Conservation (phyloP, 2,888 invertebrate species). For the Drosophila subquinaria region DNA sequence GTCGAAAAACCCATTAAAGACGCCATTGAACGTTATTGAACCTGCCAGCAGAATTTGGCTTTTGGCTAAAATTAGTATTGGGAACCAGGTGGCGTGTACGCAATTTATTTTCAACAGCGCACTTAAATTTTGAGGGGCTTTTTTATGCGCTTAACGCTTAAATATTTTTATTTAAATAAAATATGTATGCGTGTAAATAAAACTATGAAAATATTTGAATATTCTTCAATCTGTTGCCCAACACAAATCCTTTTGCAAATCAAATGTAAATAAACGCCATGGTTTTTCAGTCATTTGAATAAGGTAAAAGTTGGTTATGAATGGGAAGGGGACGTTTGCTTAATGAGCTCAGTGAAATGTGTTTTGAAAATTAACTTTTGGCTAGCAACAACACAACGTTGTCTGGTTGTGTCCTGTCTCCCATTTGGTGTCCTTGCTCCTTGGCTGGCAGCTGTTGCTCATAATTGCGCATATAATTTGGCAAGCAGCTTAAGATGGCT, state of each 20-base stretch:
- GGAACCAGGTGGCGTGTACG: slow-evolving; percentile 42
- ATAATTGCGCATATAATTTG: slow-evolving; percentile 69
- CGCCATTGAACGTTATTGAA: slow-evolving; percentile 56
- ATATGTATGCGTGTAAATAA: not conserved
- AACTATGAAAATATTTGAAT: slow-evolving; percentile 16
- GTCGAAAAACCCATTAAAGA: slow-evolving; percentile 56
- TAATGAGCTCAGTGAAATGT: slow-evolving; percentile 75
- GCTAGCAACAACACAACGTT: slow-evolving; percentile 32
- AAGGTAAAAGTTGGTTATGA: slow-evolving; percentile 29
- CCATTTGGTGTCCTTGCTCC: slow-evolving; percentile 12
- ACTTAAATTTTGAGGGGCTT: slow-evolving; percentile 16
- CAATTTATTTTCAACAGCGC: slow-evolving; percentile 28
- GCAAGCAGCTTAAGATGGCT: slow-evolving; percentile 43
- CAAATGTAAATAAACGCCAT: slow-evolving; percentile 66
- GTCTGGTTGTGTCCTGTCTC: slow-evolving; percentile 11
- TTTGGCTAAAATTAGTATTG: slow-evolving; percentile 25
- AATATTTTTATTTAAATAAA: slow-evolving; percentile 18
- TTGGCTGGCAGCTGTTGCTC: slow-evolving; percentile 67
- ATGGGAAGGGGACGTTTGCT: slow-evolving; percentile 28
- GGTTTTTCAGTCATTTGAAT: slow-evolving; percentile 61
- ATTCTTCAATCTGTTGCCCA: slow-evolving; percentile 8
- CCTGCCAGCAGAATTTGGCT: slow-evolving; percentile 46
- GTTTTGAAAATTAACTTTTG: slow-evolving; percentile 70
- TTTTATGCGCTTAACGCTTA: slow-evolving; percentile 26
- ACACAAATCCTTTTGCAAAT: slow-evolving; percentile 40